phyloP scores from a whole-genome alignment of 2,113 vertebrate species.

The Myrmophylax atrothorax region DNA sequence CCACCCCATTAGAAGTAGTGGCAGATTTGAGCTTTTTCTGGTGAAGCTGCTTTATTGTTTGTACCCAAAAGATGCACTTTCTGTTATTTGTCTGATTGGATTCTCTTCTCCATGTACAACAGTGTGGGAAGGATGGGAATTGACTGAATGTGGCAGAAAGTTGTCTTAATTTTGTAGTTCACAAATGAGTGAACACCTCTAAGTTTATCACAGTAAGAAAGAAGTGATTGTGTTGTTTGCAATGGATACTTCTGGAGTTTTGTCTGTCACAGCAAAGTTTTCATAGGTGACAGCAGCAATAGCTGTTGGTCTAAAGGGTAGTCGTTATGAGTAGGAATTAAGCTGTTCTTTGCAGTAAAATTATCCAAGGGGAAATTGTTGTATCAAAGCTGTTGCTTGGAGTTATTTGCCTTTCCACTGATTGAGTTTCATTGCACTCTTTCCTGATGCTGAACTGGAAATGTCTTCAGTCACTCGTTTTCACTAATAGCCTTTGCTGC shows the following conservation, averaged over 20 bases:
- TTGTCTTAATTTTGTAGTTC: background rate
- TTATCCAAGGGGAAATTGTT: background rate
- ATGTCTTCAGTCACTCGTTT: background rate
- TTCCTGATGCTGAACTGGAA: background rate
- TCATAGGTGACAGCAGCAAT: background rate
- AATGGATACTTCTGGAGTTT: background rate
- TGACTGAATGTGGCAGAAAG: background rate
- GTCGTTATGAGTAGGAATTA: background rate
- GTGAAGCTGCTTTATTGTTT: background rate
- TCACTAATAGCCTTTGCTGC: background rate
- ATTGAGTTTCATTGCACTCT: background rate
- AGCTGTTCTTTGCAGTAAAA: conserved; percentile 23
- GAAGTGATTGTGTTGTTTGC: background rate
- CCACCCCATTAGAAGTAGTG: background rate
- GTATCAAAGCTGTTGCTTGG: background rate
- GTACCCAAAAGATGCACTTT: background rate
- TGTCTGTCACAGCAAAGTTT: background rate
- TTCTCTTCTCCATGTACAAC: background rate
- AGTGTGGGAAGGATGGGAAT: background rate
- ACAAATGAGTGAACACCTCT: background rate
- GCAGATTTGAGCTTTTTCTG: background rate
- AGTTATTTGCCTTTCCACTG: conserved; percentile 24
- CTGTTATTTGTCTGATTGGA: background rate
- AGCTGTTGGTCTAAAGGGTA: background rate
- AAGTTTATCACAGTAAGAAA: background rate